Evolutionary conservation across 2,797 vertebrate genomes (phyloP), one percentile per base, ranked within the genome.

Genomic region (Capromys pilorides): DNA sequence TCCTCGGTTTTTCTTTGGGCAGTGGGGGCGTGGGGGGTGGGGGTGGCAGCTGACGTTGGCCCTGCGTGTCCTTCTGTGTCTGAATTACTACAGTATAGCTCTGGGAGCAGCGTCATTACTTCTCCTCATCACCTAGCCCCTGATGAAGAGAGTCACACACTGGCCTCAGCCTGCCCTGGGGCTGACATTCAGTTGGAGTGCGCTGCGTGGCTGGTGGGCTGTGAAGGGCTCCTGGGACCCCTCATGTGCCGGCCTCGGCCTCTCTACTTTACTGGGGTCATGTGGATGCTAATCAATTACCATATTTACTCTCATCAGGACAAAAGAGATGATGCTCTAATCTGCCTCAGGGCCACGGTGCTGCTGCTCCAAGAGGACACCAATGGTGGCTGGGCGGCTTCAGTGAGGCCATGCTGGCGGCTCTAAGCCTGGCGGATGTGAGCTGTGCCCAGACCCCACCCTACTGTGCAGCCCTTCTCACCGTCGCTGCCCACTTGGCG

Each of bases 301-400:
- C 99, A 99, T 9, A 99, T 99, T 96, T 99, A 99, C 28, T 99
- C 99, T 28, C 99, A 99, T 98, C 94, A 99, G 99, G 99, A 99
- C 97, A 99, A 99, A 97, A 99, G 97, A 16, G 99, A 99, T 0
- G 99, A 99, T 86, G n/a, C 99, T 33, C 83, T 99, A 86, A 97
- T 99, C 0, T 99, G 99, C 16, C 98, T 99, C 41, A 99, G 99
- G 97, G 99, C 99, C 2, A 99, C 99, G 1, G 99, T 99, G 0
- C 96, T 99, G 75, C 98, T 96, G 31, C 99, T 99, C 96, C 96
- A 96, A 95, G 99, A 99, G 75, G 98, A 99, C 93, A 99, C 99
- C 2, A 99, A 99, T 97, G 92, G 1, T 99, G 99, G 99, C 98
- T 99, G 31, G 97, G 98, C 36, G 98, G 98, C 95, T 99, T 99